phyloP scores from a whole-genome alignment of 2,888 invertebrate genomes.

The Pseudococcus viburni region DNA sequence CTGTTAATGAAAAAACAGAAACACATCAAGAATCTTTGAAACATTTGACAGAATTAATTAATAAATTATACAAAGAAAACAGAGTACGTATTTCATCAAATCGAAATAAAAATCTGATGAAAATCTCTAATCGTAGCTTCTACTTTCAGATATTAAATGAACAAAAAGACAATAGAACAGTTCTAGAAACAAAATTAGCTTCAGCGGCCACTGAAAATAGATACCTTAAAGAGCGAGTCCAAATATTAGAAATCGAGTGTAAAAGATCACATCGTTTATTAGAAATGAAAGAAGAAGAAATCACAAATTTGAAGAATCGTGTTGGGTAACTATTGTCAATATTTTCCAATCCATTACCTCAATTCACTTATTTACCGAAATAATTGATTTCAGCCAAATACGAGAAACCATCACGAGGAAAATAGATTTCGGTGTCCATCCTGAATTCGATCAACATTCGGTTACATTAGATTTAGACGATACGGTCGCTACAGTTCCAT shows the following conservation, averaged over 20 bases:
- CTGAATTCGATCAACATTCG: slow-evolving; percentile 16
- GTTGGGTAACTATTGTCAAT: slow-evolving; percentile 26
- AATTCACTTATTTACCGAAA: neutral
- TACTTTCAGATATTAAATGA: slow-evolving; percentile 48
- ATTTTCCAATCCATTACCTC: too few species aligned
- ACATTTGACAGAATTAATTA: slow-evolving; percentile 26
- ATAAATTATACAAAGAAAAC: slow-evolving; percentile 57
- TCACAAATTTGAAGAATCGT: slow-evolving; percentile 46
- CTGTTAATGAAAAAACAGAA: slow-evolving; percentile 39
- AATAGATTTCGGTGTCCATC: slow-evolving; percentile 48
- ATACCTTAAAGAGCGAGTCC: slow-evolving; percentile 52
- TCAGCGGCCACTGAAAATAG: slow-evolving; percentile 7
- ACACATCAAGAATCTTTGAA: slow-evolving; percentile 55
- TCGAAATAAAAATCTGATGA: neutral
- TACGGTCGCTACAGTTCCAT: slow-evolving; percentile 39
- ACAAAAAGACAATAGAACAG: slow-evolving; percentile 47
- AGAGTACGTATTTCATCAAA: slow-evolving; percentile 39
- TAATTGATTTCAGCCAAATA: neutral
- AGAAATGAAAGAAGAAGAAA: slow-evolving; percentile 59
- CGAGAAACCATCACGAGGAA: slow-evolving; percentile 49
- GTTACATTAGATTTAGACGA: slow-evolving; percentile 43
- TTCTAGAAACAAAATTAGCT: slow-evolving; percentile 59
- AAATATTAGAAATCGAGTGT: slow-evolving; percentile 31
- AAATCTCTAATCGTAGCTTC: neutral
- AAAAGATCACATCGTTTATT: slow-evolving; percentile 46